These are phyloP conservation scores for Brachypodius melanocephalos DNA, from an alignment of 2,113 vertebrate genomes.

Conservation along the genomic window DNA sequence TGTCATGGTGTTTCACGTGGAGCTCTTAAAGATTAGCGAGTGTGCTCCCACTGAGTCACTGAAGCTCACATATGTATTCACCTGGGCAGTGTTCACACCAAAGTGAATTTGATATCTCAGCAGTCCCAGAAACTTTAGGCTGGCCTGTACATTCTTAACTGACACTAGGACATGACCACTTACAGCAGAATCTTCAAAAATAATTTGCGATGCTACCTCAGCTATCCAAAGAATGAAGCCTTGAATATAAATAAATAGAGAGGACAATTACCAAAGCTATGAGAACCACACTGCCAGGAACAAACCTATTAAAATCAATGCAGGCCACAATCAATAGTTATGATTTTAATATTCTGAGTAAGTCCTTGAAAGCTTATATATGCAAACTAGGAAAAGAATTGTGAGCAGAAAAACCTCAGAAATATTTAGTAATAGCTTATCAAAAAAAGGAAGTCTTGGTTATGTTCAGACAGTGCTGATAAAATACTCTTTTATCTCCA, in stretches of 20 bases:
- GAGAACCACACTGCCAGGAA: background rate
- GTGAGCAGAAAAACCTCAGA: background rate
- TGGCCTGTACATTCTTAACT: background rate
- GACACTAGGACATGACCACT: background rate
- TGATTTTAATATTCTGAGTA: background rate
- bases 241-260: background rate
- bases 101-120: background rate
- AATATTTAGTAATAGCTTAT: background rate
- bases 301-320: background rate
- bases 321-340: background rate
- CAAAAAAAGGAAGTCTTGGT: background rate
- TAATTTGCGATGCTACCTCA: background rate
- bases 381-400: background rate
- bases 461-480: background rate
- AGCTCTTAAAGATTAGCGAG: background rate
- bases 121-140: background rate
- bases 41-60: background rate
- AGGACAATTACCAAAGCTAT: background rate
- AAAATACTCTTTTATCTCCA: background rate
- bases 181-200: background rate
- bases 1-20: background rate
- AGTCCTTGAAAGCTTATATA: background rate
- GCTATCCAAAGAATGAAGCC: background rate
- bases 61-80: background rate
- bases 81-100: background rate